A percentile compares a stretch with the other conserved stretches of the same genome.
These are phyloP conservation scores for Plutomurus gul DNA, from an alignment of 1,140 invertebrate genomes.

Conservation along the genomic window DNA sequence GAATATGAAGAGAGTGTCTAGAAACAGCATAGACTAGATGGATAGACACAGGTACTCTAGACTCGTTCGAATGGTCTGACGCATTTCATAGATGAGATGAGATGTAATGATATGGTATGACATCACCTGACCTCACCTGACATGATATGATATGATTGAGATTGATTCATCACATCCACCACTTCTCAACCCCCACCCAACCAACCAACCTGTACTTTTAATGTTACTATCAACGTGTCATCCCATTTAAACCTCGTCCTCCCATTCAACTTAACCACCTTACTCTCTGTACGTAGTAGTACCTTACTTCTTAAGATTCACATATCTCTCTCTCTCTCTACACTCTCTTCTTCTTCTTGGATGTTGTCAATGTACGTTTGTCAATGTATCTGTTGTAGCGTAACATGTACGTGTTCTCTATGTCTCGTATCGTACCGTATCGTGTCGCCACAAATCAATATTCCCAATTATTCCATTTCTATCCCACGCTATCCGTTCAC, in stretches of 20 bases:
- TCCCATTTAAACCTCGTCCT: background rate
- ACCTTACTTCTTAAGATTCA: too few relatives aligned
- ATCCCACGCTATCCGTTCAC: too few relatives aligned
- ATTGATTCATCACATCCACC: background rate
- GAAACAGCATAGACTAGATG: conserved; percentile 6
- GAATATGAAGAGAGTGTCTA: conserved; percentile 9
- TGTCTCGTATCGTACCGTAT: conserved; percentile 15
- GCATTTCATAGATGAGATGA: background rate
- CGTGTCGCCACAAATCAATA: conserved; percentile 13
- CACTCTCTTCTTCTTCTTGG: conserved; percentile 19
- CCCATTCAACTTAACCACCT: too few relatives aligned
- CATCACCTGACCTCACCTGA: too few relatives aligned
- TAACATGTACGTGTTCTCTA: conserved; percentile 20
- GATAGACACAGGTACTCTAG: conserved; percentile 17
- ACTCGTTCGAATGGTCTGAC: background rate
- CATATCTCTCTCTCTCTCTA: conserved; percentile 6
- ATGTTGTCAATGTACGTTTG: conserved; percentile 17
- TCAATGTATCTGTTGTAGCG: conserved; percentile 23
- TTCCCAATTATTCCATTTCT: too few relatives aligned
- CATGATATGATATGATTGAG: background rate
- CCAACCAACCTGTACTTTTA: background rate
- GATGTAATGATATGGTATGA: too few relatives aligned
- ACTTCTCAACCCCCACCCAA: background rate
- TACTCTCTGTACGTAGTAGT: too few relatives aligned
- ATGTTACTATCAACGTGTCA: background rate